These are phyloP conservation scores for Halcyon leucocephala DNA, from an alignment of 2,797 vertebrate genomes.

Conservation along the genomic window DNA sequence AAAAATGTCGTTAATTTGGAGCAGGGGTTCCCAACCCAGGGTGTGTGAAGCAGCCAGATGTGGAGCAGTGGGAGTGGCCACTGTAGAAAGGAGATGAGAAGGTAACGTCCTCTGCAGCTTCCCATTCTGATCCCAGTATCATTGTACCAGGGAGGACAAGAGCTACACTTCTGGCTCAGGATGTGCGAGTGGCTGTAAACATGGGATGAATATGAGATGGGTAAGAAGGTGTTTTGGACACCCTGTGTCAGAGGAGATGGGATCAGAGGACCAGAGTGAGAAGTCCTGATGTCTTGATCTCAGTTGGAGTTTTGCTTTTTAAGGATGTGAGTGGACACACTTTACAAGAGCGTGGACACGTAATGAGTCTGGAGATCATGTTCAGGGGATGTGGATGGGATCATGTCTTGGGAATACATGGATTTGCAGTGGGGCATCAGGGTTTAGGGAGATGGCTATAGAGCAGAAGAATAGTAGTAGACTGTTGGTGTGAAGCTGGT, in stretches of 20 bases:
- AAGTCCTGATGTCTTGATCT: background rate
- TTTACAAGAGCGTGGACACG: background rate
- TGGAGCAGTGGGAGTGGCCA: background rate
- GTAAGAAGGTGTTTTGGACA: background rate
- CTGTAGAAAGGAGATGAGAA: background rate
- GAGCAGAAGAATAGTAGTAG: background rate
- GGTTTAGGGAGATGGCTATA: background rate
- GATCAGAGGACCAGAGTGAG: background rate
- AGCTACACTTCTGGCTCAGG: background rate
- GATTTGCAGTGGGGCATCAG: fast-evolving
- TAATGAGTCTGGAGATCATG: background rate
- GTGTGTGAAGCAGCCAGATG: background rate
- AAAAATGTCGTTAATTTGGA: background rate
- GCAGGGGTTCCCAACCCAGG: background rate
- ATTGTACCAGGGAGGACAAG: background rate
- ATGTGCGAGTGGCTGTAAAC: fast-evolving
- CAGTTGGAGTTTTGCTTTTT: background rate
- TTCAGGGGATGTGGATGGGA: fast-evolving
- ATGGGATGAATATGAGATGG: background rate
- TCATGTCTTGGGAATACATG: background rate
- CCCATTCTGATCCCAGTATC: background rate
- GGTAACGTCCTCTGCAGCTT: background rate
- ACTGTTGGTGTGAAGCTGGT: background rate
- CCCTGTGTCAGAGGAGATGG: background rate
- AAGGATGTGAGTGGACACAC: background rate